Conservation (phyloP, 2,797 vertebrate species). For the Pipistrellus pipistrellus region DNA sequence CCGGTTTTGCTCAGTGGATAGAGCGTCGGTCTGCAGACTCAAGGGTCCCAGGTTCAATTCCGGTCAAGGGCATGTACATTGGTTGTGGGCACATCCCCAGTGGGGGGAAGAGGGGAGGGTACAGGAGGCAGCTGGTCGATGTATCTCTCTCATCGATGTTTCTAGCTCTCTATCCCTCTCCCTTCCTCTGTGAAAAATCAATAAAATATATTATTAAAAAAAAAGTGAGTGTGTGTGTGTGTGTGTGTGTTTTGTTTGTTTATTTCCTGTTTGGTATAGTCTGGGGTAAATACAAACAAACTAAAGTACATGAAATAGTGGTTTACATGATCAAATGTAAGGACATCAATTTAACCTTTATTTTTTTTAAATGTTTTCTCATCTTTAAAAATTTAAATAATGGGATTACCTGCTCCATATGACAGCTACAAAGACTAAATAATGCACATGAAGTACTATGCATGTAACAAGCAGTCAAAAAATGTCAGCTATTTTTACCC, state of each 20-base stretch:
- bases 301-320: not conserved
- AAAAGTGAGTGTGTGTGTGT: no score
- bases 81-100: no score
- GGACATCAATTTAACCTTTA: not conserved
- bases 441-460: not conserved
- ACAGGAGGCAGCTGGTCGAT: no score
- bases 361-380: not conserved
- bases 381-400: not conserved
- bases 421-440: not conserved
- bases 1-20: no score
- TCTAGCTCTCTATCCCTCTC: no score
- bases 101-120: no score
- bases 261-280: not conserved
- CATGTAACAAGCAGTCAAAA: not conserved
- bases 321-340: not conserved
- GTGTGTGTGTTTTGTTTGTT: no score
- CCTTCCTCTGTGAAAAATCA: no score
- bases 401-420: not conserved
- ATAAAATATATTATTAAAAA: not conserved
- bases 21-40: no score
- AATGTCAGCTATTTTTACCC: not conserved
- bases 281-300: not conserved
- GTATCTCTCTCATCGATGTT: no score
- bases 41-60: no score
- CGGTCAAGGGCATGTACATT: no score